Evolutionary conservation across 2,797 vertebrate species (phyloP), one percentile per base, ranked within the genome.

Genomic region (Danionella dracula): DNA sequence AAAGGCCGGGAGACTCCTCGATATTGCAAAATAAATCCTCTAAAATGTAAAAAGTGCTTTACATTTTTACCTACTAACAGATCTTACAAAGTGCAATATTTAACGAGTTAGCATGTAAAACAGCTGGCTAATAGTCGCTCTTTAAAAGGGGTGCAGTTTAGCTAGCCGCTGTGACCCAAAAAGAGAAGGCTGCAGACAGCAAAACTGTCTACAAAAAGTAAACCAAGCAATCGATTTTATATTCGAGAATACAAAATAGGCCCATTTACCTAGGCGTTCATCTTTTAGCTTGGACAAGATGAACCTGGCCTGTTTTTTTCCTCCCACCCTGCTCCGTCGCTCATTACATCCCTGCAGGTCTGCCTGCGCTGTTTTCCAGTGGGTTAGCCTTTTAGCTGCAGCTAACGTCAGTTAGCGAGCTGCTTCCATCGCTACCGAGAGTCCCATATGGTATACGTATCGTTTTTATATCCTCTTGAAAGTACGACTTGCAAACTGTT

Each of bases 311-410:
- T 85, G 89, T 83, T 87, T 86, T 85, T 81, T 85, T 46, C 87
- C 88, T 83, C 85, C 77, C 74, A 66, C 80, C 49, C 77, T 71
- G 68, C 67, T 77, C 81, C 82, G 82, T 84, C 78, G 78, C 81
- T 86, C 78, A 69, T 77, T 74, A 72, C 63, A 70, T 84, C 87
- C 86, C 84, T 85, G 64, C 63, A 57, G 74, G 62, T 68, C 85
- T 90, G 86, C 86, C 85, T 90, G 86, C 86, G 86, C 82, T 76
- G 86, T 85, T 87, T 84, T 87, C 87, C 84, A 84, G 82, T 77
- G 84, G 78, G n/a, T 83, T 89, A 88, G 85, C 83, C 83, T 74
- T 81, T 37, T 42, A 62, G 75, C 75, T 74, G 68, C 32, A 55
- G 75, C 75, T 77, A 6, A 27, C 23, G 6, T 27, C 6, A 71